phyloP scores from a whole-genome alignment of 2,888 invertebrate genomes.

The Pseudanteris insignis region DNA sequence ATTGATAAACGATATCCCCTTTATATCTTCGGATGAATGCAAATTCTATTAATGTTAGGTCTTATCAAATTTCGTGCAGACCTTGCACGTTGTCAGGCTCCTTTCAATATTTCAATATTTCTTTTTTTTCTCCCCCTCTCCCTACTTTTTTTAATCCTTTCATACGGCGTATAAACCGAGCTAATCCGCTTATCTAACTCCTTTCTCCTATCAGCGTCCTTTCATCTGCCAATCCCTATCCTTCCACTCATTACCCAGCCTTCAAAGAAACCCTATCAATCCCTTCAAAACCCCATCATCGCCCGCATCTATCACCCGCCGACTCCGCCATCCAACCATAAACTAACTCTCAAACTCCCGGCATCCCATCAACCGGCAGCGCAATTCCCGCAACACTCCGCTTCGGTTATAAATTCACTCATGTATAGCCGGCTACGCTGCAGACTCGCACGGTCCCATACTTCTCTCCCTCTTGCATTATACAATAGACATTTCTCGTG shows the following conservation, averaged over 20 bases:
- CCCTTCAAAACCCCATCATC: conserved; percentile 34
- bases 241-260: conserved; percentile 36
- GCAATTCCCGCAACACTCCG: conserved; percentile 39
- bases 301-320: conserved; percentile 27
- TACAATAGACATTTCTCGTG: conserved; percentile 41
- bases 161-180: conserved; percentile 17
- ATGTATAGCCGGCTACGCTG: conserved; percentile 29
- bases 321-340: conserved; percentile 24
- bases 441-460: conserved; percentile 32
- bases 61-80: conserved; percentile 1
- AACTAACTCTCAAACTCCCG: conserved; percentile 14
- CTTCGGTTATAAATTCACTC: conserved; percentile 39
- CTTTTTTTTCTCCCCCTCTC: neutral
- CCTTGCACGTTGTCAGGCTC: conserved; percentile 2
- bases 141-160: conserved; percentile 19
- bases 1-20: too few relatives aligned
- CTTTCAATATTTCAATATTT: conserved; percentile 19
- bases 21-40: too few relatives aligned
- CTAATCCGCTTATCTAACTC: conserved; percentile 38
- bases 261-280: conserved; percentile 38
- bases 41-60: conserved; percentile 2
- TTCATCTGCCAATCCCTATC: conserved; percentile 35
- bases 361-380: conserved; percentile 33
- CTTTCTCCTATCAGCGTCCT: conserved; percentile 36
- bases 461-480: conserved; percentile 43